Base-by-base conservation (phyloP, 2,888 invertebrate species). In the Trichogramma dendrolimi region DNA sequence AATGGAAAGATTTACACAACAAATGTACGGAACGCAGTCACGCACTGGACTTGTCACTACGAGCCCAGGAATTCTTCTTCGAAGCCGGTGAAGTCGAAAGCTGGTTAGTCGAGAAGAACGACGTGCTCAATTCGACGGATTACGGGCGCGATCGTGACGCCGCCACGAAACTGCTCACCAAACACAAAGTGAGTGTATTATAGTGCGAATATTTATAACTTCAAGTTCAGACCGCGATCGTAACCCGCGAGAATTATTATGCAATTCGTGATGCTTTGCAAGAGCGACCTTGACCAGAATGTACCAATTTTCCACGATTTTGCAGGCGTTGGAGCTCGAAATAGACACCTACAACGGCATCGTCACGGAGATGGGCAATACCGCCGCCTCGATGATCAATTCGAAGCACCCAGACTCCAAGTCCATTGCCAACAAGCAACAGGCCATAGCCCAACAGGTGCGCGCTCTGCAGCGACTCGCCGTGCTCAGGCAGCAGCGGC, bases 21-120 rank as follows among this genome's bases (percentile, higher is more conserved):
- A 87, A 87, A 66, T 88, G 90, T 0, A 84, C 83, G 41, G 87
- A 88, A 67, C 84, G 94, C 51, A 88, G 87, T 40, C 85, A 85
- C 46, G 88, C 90, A 65, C 83, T 96, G 62, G 95, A 96, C 69
- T 84, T 92, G 66, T 92, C 94, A 0, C 82, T 96, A 60, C 89
- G 89, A 74, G 91, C 94, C 7, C 96, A 96, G 79, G 93, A 95
- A 82, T 94, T 92, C 82, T 86, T 92, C 80, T 92, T 92, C 74
- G 94, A 95, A 77, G 92, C 93, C 8, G 88, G 88, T 52, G 95
- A 95, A 80, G 91, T 96, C 66, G 96, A 96, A 80, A 88, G 90
- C 40, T 96, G 96, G 96, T 83, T 96, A 67, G 87, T 88, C 46
- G 96, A 96, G 80, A 91, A 91, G 76, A 89, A 88, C 53, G 90